phyloP scores from a whole-genome alignment of 1,140 invertebrate species.

The Meloidogyne chitwoodi region DNA sequence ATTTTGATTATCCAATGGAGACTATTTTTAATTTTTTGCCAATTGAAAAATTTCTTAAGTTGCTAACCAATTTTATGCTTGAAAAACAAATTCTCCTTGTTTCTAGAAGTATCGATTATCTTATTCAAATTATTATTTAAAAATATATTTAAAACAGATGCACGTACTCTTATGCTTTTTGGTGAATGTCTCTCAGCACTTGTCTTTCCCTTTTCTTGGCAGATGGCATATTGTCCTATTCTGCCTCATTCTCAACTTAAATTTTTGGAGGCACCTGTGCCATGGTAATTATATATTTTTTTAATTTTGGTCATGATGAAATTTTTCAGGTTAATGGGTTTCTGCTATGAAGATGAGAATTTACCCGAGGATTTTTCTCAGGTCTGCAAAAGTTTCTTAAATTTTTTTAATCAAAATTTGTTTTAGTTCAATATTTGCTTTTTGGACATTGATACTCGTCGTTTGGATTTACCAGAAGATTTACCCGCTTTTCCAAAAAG shows the following conservation, averaged over 20 bases:
- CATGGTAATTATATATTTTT: conserved; percentile 78
- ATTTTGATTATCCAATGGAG: conserved; percentile 85
- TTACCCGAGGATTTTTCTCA: not conserved
- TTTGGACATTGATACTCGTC: conserved; percentile 87
- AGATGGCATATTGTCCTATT: conserved; percentile 97
- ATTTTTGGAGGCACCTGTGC: conserved; percentile 96
- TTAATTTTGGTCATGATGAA: no score
- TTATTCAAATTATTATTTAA: no score
- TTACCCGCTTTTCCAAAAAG: conserved; percentile 84
- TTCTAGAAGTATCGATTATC: conserved; percentile 83
- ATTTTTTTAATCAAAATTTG: not conserved
- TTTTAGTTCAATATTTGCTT: conserved; percentile 78
- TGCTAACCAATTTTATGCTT: conserved; percentile 89
- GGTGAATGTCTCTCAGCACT: conserved; percentile 85
- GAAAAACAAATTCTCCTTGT: conserved; percentile 93
- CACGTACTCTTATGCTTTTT: conserved; percentile 78
- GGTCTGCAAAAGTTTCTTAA: not conserved
- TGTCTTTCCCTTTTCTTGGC: conserved; percentile 91
- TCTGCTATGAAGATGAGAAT: not conserved
- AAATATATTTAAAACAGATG: conserved; percentile 7
- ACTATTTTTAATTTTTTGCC: conserved; percentile 71
- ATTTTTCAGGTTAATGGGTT: not conserved
- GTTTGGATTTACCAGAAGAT: conserved; percentile 88
- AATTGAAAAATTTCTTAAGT: conserved; percentile 80
- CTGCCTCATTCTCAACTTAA: conserved; percentile 87